These are phyloP conservation scores for Neotoxoptera formosana DNA, from an alignment of 1,140 invertebrate genomes.

Conservation along the genomic window DNA sequence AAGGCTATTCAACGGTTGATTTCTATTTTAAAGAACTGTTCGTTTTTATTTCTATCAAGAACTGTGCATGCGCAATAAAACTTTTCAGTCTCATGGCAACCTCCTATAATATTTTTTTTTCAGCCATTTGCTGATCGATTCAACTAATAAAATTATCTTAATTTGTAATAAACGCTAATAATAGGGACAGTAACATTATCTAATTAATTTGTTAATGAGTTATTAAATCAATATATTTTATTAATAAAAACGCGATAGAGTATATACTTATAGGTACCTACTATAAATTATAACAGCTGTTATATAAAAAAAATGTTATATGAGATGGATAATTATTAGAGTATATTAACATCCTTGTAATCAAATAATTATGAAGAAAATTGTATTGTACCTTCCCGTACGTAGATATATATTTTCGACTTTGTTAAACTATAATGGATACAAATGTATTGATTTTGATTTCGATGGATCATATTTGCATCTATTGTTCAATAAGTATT, in stretches of 20 bases:
- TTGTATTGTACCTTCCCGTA: not conserved
- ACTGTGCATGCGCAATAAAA: not conserved
- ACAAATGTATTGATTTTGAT: slow-evolving; percentile 3
- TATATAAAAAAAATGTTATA: not conserved
- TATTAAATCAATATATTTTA: no score
- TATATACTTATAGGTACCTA: not conserved
- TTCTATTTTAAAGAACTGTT: not conserved
- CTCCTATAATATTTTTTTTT: not conserved
- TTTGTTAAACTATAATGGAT: not conserved
- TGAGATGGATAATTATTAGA: not conserved
- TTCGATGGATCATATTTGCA: not conserved
- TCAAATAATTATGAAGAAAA: not conserved
- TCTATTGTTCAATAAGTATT: not conserved
- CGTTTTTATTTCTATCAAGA: not conserved
- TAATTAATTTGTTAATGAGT: not conserved
- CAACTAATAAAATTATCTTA: not conserved
- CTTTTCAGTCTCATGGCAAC: not conserved
- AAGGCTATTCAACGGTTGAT: not conserved
- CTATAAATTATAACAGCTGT: not conserved
- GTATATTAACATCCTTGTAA: not conserved
- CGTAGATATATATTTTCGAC: not conserved
- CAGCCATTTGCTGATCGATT: not conserved
- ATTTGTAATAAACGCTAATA: no score
- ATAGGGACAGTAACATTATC: not conserved
- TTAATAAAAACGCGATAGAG: no score